These are phyloP conservation scores for Liodrosophila aerea DNA, from an alignment of 2,888 invertebrate genomes.

Conservation along the genomic window DNA sequence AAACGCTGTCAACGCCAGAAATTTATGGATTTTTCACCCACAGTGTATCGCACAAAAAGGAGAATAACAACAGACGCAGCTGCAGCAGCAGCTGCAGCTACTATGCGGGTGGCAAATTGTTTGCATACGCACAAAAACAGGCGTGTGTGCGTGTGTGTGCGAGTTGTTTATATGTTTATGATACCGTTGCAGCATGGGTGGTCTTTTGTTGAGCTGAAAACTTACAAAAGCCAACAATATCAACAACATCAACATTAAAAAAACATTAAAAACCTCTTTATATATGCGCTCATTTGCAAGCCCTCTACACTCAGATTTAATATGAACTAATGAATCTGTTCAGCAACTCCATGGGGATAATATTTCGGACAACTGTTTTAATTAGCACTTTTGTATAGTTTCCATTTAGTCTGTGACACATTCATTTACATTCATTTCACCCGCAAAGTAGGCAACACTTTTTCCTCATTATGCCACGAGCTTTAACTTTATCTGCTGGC, in stretches of 20 bases:
- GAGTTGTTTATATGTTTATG: too few relatives aligned
- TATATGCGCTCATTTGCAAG: neutral
- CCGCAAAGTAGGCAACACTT: slow-evolving; percentile 47
- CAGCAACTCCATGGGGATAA: too few relatives aligned
- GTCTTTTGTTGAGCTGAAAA: slow-evolving; percentile 17
- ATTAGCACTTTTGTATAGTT: slow-evolving; percentile 4
- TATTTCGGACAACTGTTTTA: neutral
- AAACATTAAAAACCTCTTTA: slow-evolving; percentile 4
- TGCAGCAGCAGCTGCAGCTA: neutral
- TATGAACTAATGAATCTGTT: too few relatives aligned
- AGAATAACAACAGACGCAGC: slow-evolving; percentile 1
- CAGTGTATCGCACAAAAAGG: slow-evolving; percentile 13
- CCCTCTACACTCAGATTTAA: too few relatives aligned
- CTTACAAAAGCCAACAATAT: slow-evolving; percentile 26
- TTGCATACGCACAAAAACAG: neutral
- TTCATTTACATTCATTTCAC: slow-evolving; percentile 3
- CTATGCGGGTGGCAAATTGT: too few relatives aligned
- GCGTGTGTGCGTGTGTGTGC: neutral
- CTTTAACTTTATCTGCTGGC: neutral
- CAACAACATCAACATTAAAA: slow-evolving; percentile 8
- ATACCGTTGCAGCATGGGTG: slow-evolving; percentile 2
- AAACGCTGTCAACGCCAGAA: slow-evolving; percentile 49
- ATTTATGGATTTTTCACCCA: slow-evolving; percentile 57
- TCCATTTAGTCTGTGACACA: neutral
- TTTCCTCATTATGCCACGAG: slow-evolving; percentile 15